Conservation (phyloP, 2,888 invertebrate genomes). For the Drosophila siamana region DNA sequence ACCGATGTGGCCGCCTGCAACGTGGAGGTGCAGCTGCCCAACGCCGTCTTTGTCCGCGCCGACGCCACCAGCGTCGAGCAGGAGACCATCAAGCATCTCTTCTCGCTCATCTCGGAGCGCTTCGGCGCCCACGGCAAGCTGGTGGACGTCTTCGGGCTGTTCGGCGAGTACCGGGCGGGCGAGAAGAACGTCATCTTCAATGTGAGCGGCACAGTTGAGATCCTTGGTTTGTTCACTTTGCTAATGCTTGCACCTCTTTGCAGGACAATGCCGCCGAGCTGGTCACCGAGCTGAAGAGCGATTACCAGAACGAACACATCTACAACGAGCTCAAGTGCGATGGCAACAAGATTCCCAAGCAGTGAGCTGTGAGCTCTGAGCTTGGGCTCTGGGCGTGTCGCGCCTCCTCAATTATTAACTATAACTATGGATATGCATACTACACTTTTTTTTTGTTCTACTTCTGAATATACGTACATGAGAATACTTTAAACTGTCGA, state of each 20-base stretch:
- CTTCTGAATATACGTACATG: conserved; percentile 14
- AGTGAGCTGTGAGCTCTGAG: conserved; percentile 32
- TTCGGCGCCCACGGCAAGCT: conserved; percentile 81
- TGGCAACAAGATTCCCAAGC: conserved; percentile 69
- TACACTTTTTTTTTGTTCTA: conserved; percentile 11
- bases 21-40: conserved; percentile 82
- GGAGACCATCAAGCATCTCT: conserved; percentile 84
- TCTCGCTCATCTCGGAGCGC: conserved; percentile 79
- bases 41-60: conserved; percentile 78
- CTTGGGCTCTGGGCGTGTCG: not conserved
- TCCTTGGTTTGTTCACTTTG: too few species aligned
- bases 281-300: conserved; percentile 75
- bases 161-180: conserved; percentile 81
- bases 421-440: conserved; percentile 38
- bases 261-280: conserved; percentile 82
- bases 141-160: conserved; percentile 84
- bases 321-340: conserved; percentile 80
- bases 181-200: conserved; percentile 82
- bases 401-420: conserved; percentile 4
- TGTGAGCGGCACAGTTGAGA: too few species aligned
- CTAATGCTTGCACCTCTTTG: not conserved
- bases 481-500: not conserved
- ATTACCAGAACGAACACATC: conserved; percentile 77
- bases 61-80: conserved; percentile 79
- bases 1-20: conserved; percentile 83